Conservation (phyloP, 1,140 invertebrate species). For the Popillia japonica region DNA sequence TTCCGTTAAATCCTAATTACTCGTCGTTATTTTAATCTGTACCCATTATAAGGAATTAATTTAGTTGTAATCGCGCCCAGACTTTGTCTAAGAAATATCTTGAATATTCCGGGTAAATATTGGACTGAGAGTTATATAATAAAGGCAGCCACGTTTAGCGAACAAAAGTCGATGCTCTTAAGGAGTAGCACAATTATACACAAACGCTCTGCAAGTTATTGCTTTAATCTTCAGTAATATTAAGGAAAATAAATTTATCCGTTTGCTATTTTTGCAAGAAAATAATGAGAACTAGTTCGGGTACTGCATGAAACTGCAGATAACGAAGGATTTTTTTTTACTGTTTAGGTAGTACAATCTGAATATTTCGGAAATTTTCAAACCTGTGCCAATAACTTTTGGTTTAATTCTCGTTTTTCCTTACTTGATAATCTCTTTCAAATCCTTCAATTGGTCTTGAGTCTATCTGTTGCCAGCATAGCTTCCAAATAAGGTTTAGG, state of each 20-base stretch:
- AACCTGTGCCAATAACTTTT: no score
- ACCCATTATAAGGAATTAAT: constrained; percentile 29
- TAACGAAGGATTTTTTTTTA: no score
- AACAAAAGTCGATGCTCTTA: constrained; percentile 14
- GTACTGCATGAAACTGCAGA: no score
- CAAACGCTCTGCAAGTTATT: neutral
- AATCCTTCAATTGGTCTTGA: no score
- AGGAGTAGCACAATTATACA: neutral
- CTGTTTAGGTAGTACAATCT: no score
- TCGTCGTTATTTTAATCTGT: constrained; percentile 30
- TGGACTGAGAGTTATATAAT: neutral
- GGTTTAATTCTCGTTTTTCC: no score
- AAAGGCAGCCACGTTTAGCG: neutral
- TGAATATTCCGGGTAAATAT: constrained; percentile 4
- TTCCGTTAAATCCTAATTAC: constrained; percentile 30
- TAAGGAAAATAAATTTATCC: neutral
- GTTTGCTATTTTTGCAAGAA: neutral
- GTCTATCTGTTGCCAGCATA: no score
- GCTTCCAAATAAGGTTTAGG: no score
- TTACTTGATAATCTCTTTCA: no score
- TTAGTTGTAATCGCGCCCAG: constrained; percentile 23
- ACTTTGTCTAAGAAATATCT: constrained; percentile 25
- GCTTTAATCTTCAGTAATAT: neutral
- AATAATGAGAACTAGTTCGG: neutral
- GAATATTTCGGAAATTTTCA: no score